Percentiles rank a stretch among this genome's conserved stretches.
Evolutionary conservation across 30 jellyfish, hydroid and myxozoan genomes (phyloP).

Genomic region (Hydractinia echinata): DNA sequence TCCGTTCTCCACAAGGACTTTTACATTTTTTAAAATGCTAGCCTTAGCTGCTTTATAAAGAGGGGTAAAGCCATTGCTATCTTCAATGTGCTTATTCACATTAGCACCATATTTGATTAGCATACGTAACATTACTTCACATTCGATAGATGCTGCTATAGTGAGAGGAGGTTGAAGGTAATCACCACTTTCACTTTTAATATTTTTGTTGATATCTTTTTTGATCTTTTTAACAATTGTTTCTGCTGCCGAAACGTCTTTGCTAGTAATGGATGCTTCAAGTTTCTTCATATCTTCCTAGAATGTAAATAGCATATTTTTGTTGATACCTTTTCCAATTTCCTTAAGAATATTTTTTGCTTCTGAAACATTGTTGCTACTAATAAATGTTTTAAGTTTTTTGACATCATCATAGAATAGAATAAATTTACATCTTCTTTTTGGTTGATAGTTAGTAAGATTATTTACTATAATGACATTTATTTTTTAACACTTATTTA

Average conservation of each 20-base stretch:
- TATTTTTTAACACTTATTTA: too few relatives aligned
- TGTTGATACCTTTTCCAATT: too few relatives aligned
- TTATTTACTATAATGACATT: too few relatives aligned
- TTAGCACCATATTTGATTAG: not conserved
- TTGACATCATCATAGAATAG: too few relatives aligned
- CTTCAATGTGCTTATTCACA: not conserved
- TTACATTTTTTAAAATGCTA: not conserved
- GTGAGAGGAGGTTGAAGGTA: not conserved
- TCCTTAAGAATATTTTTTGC: too few relatives aligned
- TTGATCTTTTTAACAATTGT: not conserved
- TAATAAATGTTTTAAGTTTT: too few relatives aligned
- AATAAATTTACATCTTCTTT: too few relatives aligned
- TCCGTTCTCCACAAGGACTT: not conserved
- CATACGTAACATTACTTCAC: not conserved
- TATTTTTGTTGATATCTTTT: not conserved
- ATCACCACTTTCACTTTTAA: not conserved
- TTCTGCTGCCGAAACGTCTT: not conserved
- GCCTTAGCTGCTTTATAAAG: not conserved
- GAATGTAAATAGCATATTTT: not conserved
- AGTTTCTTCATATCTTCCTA: not conserved
- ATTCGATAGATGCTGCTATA: not conserved
- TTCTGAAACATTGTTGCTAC: too few relatives aligned
- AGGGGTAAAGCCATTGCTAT: slow-evolving; percentile 1
- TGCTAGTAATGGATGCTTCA: not conserved
- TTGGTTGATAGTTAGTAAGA: too few relatives aligned